Base-by-base conservation (phyloP, 2,113 vertebrate species). In the Verasper variegatus region DNA sequence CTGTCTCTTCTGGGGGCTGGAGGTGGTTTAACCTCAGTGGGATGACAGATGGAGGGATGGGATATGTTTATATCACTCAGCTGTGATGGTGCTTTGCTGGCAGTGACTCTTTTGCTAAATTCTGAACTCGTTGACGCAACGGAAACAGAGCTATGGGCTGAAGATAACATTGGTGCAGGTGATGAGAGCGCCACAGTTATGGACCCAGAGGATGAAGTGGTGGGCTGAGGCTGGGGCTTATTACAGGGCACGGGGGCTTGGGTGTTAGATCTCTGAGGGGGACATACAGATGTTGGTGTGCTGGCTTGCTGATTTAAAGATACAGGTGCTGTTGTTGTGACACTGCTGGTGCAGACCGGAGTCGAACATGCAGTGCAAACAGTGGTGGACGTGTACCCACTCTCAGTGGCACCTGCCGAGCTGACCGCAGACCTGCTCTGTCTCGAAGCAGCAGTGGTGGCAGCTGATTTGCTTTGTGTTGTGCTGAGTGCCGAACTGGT, bases 21-120 rank as follows among this genome's bases (percentile, higher is more conserved):
- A 14, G 72, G 18, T 17, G 56, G 47, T 80, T 93, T 94, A 52
- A 78, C 59, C 45, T 89, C 89, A 20, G 81, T 31, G n/a, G 87
- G 64, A 14, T 78, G 86, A 51, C 88, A 90, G 18, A 71, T 64
- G 7, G 90, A 52, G 6, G 74, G 24, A n/a, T 70, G 66, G 11
- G 84, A 40, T n/a, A 80, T 58, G 45, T 64, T 81, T 11, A 81
- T 52, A 5, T 89, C 78, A 20, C 51, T 62, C 65, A 86, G 88
- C 27, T 86, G 90, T 21, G 75, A 74, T 37, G 66, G 21, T 18
- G 65, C 71, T 84, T 80, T 88, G n/a, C 58, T 62, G 26, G 75
- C 72, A 17, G 80, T 12, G 13, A 83, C 66, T n/a, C 84, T 80
- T 66, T 91, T 92, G 61, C 88, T 86, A 18, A 87, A 85, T 56